Evolutionary conservation across 2,888 invertebrate species (phyloP).

Genomic region (Schrankia costaestrigalis): DNA sequence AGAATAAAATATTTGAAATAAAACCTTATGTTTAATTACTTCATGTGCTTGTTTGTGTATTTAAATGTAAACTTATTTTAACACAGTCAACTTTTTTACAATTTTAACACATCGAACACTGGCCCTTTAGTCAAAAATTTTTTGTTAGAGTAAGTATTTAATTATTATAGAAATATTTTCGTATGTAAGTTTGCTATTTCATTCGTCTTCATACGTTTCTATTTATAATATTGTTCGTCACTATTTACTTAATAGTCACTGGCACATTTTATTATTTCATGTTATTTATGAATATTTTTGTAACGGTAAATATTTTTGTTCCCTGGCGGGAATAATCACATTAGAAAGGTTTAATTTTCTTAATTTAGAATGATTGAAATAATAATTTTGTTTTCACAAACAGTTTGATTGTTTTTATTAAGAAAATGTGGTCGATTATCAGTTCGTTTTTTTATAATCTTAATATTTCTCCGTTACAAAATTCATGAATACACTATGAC

Average conservation of each 20-base stretch:
- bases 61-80: constrained; percentile 32
- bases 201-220: constrained; percentile 35
- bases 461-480: constrained; percentile 24
- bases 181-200: constrained; percentile 52
- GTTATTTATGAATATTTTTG: constrained; percentile 25
- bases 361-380: not conserved
- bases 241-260: constrained; percentile 45
- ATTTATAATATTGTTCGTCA: constrained; percentile 33
- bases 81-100: constrained; percentile 32
- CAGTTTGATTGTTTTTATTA: too few species aligned
- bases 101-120: constrained; percentile 68
- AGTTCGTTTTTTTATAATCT: too few species aligned
- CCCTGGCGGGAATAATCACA: too few species aligned
- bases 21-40: constrained; percentile 28
- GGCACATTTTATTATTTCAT: constrained; percentile 44
- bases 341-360: too few species aligned
- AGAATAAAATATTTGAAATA: constrained; percentile 28
- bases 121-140: constrained; percentile 72
- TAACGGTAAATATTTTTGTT: too few species aligned
- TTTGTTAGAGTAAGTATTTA: constrained; percentile 74
- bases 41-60: constrained; percentile 52
- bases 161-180: constrained; percentile 42
- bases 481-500: constrained; percentile 14
- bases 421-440: too few species aligned
- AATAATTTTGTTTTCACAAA: too few species aligned